Evolutionary conservation across 2,113 vertebrate species (phyloP), one percentile per base, ranked within the genome.

Genomic region (Prochilodus magdalenae): DNA sequence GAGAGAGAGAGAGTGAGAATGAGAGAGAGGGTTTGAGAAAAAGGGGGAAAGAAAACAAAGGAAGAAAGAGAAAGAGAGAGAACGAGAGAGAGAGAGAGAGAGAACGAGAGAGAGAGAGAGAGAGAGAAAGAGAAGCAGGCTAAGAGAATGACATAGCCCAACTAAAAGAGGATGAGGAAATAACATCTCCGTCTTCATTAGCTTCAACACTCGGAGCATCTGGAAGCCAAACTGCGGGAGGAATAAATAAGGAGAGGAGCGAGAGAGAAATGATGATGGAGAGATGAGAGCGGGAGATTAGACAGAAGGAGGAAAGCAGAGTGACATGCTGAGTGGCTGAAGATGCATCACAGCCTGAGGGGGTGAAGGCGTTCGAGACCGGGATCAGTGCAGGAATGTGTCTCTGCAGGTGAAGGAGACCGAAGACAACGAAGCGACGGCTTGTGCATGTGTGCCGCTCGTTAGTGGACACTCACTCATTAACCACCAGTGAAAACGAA

Each of bases 321-420:
- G 22, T 53, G 49, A 85, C 72, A 67, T 22, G 78, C 86, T 62
- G 85, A 87, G 86, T 80, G 70, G 29, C 51, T 79, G 29, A 33
- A 30, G 53, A 24, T 14, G 27, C 70, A 51, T 63, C 57, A 75
- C 47, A 77, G 36, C 22, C 29, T 13, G 62, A 70, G 36, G 29
- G 40, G 20, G 4, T 70, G 75, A 40, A 65, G 55, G 22, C 53
- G 15, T 83, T 33, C 77, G 27, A 71, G 57, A 55, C 71, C 26
- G 20, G 62, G 53, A 75, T 60, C 22, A 67, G 62, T 57, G 22
- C 5, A 69, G 5, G 20, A 26, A 76, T 67, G 70, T 60, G 77
- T 65, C 36, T 49, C 33, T 80, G 72, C 40, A 22, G 33, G 62
- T 47, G 47, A 27, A 73, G 44, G 71, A 73, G 71, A 55, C 18